A percentile compares a stretch with the other conserved stretches of the same genome.
phyloP scores from a whole-genome alignment of 1,140 invertebrate genomes.

The Chelonus insularis region DNA sequence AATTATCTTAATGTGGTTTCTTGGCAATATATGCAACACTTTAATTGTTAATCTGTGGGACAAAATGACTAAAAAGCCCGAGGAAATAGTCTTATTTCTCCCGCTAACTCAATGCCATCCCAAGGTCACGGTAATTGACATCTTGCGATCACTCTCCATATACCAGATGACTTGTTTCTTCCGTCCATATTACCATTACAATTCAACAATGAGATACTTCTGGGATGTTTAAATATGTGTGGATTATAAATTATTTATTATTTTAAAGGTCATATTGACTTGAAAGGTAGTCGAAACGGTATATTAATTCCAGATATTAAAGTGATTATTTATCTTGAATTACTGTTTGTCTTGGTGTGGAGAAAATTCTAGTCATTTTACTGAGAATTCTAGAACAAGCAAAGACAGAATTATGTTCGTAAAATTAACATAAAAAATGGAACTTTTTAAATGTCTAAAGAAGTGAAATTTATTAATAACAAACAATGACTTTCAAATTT shows the following conservation, averaged over 20 bases:
- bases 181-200: background rate
- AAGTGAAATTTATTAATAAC: too few relatives aligned
- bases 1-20: slow-evolving; percentile 15
- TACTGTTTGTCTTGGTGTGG: background rate
- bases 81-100: slow-evolving; percentile 13
- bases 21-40: slow-evolving; percentile 1
- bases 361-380: background rate
- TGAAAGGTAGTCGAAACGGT: background rate
- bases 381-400: too few relatives aligned
- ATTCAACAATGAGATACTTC: background rate
- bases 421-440: too few relatives aligned
- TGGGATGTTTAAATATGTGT: background rate
- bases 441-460: too few relatives aligned
- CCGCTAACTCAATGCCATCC: slow-evolving; percentile 4
- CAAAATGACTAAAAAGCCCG: background rate
- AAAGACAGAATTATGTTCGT: too few relatives aligned
- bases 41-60: background rate
- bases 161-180: background rate
- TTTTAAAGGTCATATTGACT: background rate
- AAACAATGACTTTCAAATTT: too few relatives aligned
- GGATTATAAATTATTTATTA: background rate
- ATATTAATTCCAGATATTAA: background rate
- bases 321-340: background rate
- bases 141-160: background rate
- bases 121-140: slow-evolving; percentile 13